Evolutionary conservation across 1,140 invertebrate genomes (phyloP), one percentile per base, ranked within the genome.

Genomic region (Acyrthosiphon pisum): DNA sequence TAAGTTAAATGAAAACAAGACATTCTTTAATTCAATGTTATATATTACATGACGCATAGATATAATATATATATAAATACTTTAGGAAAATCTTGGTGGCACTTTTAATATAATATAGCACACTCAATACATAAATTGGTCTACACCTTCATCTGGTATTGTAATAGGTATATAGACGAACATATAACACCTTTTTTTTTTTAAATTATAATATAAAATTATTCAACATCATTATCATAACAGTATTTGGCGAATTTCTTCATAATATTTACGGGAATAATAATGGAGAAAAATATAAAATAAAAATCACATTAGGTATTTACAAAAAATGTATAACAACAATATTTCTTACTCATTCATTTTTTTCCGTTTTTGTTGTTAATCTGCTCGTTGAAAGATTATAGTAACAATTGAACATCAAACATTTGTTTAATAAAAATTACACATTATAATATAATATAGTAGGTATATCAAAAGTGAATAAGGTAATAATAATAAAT

Each of bases 181-280:
- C 26, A 84, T 89, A 89, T 56, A 89, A 89, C n/a, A 89, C 46
- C 23, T 46, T 46, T 30, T 68, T 30, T 68, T 41, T 76, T 60
- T 56, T 76, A 53, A 83, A 92, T 84, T 50, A 37, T 92, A 83
- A n/a, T 92, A 83, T 92, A 92, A 92, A 92, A 92, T 92, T 92
- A 92, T 92, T 81, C 76, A 92, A 92, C 91, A 92, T 92, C 60
- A 83, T 83, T 48, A 48, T 89, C 48, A 37, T 92, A 92, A 83
- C 91, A 92, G 83, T 92, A 92, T 92, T 83, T 92, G 76, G 91
- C 60, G 68, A 44, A 83, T 92, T 92, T 84, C 68, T 48, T 83
- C 91, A 22, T 91, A 92, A 83, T 83, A 92, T 76, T 37, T 92
- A 92, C 46, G 68, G 76, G 22, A 81, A 91, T 81, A 81, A 76